Percentiles rank a stretch among this genome's conserved stretches.
Conservation (phyloP, 1,140 invertebrate genomes). For the Procambarus clarkii region DNA sequence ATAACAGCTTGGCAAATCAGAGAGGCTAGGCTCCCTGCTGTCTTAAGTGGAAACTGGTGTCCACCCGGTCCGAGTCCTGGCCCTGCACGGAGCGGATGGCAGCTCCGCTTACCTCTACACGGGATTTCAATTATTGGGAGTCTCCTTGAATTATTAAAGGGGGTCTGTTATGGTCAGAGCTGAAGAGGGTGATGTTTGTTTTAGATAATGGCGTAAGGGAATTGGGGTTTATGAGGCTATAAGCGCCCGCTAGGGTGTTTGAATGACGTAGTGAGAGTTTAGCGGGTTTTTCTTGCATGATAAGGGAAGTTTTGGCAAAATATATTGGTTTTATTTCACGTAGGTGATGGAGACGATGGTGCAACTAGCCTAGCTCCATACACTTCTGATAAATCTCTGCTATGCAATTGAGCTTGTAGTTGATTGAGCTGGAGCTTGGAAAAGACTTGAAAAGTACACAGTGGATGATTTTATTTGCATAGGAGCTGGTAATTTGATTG, state of each 20-base stretch:
- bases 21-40: slow-evolving; percentile 37
- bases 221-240: slow-evolving; percentile 38
- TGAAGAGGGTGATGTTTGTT: slow-evolving; percentile 53
- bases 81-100: slow-evolving; percentile 22
- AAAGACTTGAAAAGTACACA: too few species aligned
- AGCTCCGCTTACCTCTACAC: slow-evolving; percentile 62
- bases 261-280: slow-evolving; percentile 47
- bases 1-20: slow-evolving; percentile 54
- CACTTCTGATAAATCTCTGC: too few species aligned
- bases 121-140: slow-evolving; percentile 64
- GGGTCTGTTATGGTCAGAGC: slow-evolving; percentile 57
- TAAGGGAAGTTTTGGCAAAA: neutral
- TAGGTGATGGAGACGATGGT: too few species aligned
- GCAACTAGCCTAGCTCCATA: too few species aligned
- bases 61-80: slow-evolving; percentile 56
- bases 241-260: slow-evolving; percentile 14
- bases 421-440: too few species aligned
- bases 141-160: slow-evolving; percentile 66
- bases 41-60: slow-evolving; percentile 65
- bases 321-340: neutral
- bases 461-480: too few species aligned
- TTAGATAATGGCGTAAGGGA: slow-evolving; percentile 54
- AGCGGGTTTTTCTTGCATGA: neutral
- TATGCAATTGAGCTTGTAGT: too few species aligned
- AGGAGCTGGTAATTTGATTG: too few species aligned